Evolutionary conservation across 2,797 vertebrate genomes (phyloP).

Genomic region (Balearica regulorum): DNA sequence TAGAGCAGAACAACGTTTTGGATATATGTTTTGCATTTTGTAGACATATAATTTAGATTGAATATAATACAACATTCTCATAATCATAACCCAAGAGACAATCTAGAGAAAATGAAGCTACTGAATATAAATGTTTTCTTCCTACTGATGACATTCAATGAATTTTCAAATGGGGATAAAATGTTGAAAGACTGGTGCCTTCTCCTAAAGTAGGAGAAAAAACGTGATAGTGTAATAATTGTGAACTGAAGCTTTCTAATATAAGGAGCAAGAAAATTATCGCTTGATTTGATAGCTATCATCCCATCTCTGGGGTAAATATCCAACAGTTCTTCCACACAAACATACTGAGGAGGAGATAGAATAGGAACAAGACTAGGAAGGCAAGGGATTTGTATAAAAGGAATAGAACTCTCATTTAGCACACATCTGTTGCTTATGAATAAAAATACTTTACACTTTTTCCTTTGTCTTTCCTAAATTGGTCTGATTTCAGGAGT

Average conservation of each 20-base stretch:
- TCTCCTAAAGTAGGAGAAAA: background rate
- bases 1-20: background rate
- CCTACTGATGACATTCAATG: background rate
- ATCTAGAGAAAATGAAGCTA: background rate
- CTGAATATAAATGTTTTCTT: background rate
- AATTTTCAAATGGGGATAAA: background rate
- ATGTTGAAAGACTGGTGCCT: background rate
- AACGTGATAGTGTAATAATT: background rate
- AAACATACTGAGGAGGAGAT: background rate
- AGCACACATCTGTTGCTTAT: background rate
- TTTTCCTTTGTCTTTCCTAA: background rate
- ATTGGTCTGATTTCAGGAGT: background rate
- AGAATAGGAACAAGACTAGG: background rate
- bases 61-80: background rate
- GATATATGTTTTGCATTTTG: background rate
- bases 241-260: background rate
- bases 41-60: background rate
- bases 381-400: background rate
- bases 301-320: background rate
- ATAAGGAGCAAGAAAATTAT: background rate
- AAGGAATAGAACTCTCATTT: background rate
- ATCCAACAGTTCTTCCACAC: background rate
- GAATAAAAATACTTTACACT: background rate
- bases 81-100: background rate
- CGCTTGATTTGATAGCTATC: background rate